Percentiles rank a stretch among this genome's conserved stretches.
Evolutionary conservation across 1,140 invertebrate species (phyloP).

Genomic region (Pygmarrhopalites habei): DNA sequence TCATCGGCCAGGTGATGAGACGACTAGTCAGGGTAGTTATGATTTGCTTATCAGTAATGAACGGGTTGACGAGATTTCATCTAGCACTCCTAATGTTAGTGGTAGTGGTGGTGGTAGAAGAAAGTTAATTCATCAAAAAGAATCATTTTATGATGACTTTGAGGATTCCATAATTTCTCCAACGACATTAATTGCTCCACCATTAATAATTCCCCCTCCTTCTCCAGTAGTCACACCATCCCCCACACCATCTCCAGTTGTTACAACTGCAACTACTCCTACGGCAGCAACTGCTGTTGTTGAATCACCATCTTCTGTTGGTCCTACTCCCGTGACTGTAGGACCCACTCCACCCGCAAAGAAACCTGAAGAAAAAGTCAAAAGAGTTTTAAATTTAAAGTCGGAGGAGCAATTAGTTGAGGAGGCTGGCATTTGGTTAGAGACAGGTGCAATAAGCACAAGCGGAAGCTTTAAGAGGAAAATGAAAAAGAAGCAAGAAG

Average conservation of each 20-base stretch:
- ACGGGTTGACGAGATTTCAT: not conserved
- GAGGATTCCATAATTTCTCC: conserved; percentile 11
- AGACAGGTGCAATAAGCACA: conserved; percentile 2
- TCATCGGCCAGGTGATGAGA: conserved; percentile 22
- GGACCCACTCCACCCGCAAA: not conserved
- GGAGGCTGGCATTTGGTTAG: conserved; percentile 16
- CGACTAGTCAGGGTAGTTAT: conserved; percentile 34
- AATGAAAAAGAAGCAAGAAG: conserved; percentile 13
- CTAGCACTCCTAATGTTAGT: not conserved
- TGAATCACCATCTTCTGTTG: not conserved
- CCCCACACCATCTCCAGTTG: not conserved
- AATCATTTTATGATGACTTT: conserved; percentile 16
- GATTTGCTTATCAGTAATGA: conserved; percentile 26
- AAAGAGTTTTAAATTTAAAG: not conserved
- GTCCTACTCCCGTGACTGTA: not conserved
- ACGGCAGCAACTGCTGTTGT: not conserved
- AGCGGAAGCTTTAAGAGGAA: conserved; percentile 11
- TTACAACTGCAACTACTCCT: not conserved
- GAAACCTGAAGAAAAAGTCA: conserved; percentile 2
- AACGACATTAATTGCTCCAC: not conserved
- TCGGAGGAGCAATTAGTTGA: conserved; percentile 13
- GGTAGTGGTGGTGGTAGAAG: not conserved
- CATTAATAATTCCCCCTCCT: not conserved
- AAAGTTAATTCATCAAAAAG: conserved; percentile 24
- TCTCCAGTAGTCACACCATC: not conserved